Base-by-base conservation (phyloP, 2,888 invertebrate species). In the Phymatocera aterrima region DNA sequence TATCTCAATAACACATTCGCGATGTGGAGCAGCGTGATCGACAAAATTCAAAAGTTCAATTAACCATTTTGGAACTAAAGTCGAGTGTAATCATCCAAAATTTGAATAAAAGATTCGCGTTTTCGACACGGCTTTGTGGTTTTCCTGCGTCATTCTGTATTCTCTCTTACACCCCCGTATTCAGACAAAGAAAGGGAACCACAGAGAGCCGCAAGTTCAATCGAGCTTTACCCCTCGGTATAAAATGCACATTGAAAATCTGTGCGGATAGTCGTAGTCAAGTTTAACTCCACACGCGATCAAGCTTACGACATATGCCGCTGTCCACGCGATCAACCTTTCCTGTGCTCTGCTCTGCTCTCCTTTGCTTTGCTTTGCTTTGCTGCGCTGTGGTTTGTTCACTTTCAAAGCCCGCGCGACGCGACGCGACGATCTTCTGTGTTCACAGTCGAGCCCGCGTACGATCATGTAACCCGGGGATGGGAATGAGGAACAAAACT, bases 261-360 rank as follows among this genome's bases (percentile, higher is more conserved):
- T 37, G 46, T 15, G 10, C 6, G 4, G 15, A 28, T 24, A 15
- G 28, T 10, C 15, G 6, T 24, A 24, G 18, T 1, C 43, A 18
- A 8, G 18, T 54, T 1, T 43, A 43, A 43, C 34, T 34, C 43
- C n/a, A 28, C 68, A 65, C 21, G 24, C 68, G 46, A 68, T 68
- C 68, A 6, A 68, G 24, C 68, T 15, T 8, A 24, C 34, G 72
- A 72, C 72, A 72, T 72, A 72, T 72, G 72, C 21, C 72, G 18
- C 51, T n/a, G 51, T 72, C 51, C 72, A 40, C 31, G 48, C 72
- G 72, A 72, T 72, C 48, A 72, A 72, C 28, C 72, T 51, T 10
- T 31, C 34, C 61, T 61, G n/a, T 31, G 31, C 18, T 61, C 37
- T 37, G 61, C n/a, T 64, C 34, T 37, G 3, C 51, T 51, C 15